Evolutionary conservation across 2,888 invertebrate genomes (phyloP).

Genomic region (Portevinia maculata): DNA sequence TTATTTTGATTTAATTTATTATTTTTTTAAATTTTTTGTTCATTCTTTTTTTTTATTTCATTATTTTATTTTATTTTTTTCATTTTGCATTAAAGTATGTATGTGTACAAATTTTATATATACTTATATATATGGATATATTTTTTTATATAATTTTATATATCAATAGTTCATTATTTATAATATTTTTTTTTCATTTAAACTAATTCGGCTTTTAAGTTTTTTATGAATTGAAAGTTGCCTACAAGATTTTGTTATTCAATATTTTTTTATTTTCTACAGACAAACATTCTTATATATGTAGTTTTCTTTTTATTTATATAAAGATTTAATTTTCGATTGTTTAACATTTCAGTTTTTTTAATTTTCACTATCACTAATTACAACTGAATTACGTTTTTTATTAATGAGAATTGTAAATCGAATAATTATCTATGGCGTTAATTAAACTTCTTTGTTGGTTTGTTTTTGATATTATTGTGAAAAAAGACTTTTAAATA

Average conservation of each 20-base stretch:
- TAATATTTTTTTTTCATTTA: constrained; percentile 47
- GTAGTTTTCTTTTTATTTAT: constrained; percentile 5
- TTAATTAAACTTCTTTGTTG: constrained; percentile 19
- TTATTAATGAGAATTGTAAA: constrained; percentile 32
- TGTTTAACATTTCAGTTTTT: not conserved
- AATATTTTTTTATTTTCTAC: constrained; percentile 24
- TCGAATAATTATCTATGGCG: constrained; percentile 41
- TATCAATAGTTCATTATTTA: constrained; percentile 61
- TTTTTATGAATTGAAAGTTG: not conserved
- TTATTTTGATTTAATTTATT: constrained; percentile 44
- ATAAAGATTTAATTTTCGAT: too few relatives aligned
- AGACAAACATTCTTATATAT: constrained; percentile 15
- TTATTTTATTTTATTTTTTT: constrained; percentile 14
- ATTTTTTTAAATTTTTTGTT: constrained; percentile 60
- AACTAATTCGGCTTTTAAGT: constrained; percentile 21
- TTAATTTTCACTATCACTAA: constrained; percentile 52
- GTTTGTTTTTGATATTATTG: constrained; percentile 11
- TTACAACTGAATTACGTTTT: constrained; percentile 36
- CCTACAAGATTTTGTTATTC: not conserved
- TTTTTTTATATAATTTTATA: constrained; percentile 54
- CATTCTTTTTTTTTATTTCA: constrained; percentile 34
- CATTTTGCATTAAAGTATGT: constrained; percentile 59
- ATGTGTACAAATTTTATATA: constrained; percentile 66
- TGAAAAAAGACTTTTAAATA: not conserved
- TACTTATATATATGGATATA: constrained; percentile 46